Evolutionary conservation across 2,888 invertebrate genomes (phyloP).

Genomic region (Reticulitermes lucifugus): DNA sequence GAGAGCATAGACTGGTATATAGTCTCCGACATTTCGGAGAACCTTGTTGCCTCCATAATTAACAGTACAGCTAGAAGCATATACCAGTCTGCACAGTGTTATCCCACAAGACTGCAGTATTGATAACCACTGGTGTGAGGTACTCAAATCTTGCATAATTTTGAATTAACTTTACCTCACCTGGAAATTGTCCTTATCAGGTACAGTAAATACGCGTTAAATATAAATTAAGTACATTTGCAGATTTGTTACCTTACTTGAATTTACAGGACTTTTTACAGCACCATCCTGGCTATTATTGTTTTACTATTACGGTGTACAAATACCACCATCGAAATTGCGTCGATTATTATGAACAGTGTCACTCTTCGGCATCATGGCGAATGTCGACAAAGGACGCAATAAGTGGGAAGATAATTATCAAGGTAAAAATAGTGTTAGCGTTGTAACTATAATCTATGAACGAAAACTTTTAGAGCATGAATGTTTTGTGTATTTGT

Average conservation of each 20-base stretch:
- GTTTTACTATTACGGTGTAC: not conserved
- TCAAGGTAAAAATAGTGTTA: slow-evolving; percentile 60
- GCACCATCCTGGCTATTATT: not conserved
- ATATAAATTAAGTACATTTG: not conserved
- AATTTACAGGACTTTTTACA: not conserved
- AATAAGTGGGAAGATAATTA: slow-evolving; percentile 64
- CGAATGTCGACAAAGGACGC: slow-evolving; percentile 66
- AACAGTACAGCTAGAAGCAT: no score
- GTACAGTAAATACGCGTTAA: no score
- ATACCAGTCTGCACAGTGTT: no score
- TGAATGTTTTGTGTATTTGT: not conserved
- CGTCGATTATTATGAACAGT: not conserved
- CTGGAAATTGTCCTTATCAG: no score
- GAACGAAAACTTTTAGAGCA: not conserved
- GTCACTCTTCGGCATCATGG: slow-evolving; percentile 60
- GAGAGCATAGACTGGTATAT: no score
- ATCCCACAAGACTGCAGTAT: no score
- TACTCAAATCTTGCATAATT: no score
- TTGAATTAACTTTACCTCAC: no score
- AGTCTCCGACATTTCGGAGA: no score
- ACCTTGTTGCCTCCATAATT: no score
- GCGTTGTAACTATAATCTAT: not conserved
- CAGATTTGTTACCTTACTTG: not conserved
- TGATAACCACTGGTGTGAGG: no score
- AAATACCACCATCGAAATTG: not conserved